A percentile compares a stretch with the other conserved stretches of the same genome.
Conservation (phyloP, 2,888 invertebrate genomes). For the Rhimphoctona megacephalus region DNA sequence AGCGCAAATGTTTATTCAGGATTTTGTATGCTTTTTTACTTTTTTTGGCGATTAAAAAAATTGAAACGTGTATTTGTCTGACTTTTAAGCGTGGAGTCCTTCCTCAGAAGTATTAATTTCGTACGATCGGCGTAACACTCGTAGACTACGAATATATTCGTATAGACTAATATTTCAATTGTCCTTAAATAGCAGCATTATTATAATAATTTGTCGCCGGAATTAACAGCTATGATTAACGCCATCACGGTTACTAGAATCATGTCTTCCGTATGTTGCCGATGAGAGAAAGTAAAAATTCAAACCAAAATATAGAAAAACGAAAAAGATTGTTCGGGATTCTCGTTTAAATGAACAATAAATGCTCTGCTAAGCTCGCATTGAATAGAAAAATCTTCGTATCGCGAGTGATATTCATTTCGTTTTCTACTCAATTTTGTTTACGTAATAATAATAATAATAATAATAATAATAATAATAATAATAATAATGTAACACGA, state of each 20-base stretch:
- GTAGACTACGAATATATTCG: conserved; percentile 12
- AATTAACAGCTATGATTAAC: conserved; percentile 4
- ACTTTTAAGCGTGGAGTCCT: background rate
- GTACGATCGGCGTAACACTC: background rate
- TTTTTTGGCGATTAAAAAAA: background rate
- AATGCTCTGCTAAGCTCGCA: conserved; percentile 33
- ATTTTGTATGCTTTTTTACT: background rate
- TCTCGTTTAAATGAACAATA: conserved; percentile 35
- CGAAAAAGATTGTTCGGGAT: conserved; percentile 19
- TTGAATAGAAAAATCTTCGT: conserved; percentile 22
- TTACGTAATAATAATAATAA: conserved; percentile 6
- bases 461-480: background rate
- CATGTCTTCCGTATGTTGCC: conserved; percentile 63
- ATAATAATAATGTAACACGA: conserved; percentile 42
- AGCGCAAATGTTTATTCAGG: background rate
- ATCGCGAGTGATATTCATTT: conserved; percentile 18
- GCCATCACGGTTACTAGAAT: conserved; percentile 53
- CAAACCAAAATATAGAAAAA: conserved; percentile 2
- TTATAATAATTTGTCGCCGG: conserved; percentile 49
- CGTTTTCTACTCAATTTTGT: conserved; percentile 21
- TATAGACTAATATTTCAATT: conserved; percentile 23
- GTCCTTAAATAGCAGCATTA: conserved; percentile 31
- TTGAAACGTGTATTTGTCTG: background rate
- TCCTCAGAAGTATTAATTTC: background rate
- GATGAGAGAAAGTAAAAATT: conserved; percentile 41